Percentiles rank a stretch among this genome's conserved stretches.
Evolutionary conservation across 2,888 invertebrate genomes (phyloP).

Genomic region (Diabrotica balteata): DNA sequence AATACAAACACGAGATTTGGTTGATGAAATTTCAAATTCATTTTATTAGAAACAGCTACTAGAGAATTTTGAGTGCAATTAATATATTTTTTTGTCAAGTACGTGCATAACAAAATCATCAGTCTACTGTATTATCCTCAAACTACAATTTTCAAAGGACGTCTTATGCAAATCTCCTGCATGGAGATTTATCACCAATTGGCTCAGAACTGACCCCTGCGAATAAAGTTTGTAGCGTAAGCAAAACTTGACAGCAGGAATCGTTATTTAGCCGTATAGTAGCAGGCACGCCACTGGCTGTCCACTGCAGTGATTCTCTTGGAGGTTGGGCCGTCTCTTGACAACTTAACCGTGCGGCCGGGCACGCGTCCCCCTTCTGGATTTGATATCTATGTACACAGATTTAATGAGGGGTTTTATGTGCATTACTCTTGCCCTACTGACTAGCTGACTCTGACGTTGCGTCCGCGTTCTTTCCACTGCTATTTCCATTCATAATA

Average conservation of each 20-base stretch:
- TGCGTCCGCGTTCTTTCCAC: neutral
- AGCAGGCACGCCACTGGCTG: constrained; percentile 49
- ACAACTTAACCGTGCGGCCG: constrained; percentile 13
- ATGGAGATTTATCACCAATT: too few relatives aligned
- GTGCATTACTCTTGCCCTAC: constrained; percentile 60
- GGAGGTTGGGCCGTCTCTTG: constrained; percentile 12
- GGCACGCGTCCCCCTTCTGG: constrained; percentile 53
- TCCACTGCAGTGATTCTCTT: constrained; percentile 51
- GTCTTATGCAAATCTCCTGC: too few relatives aligned
- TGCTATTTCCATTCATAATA: constrained; percentile 9
- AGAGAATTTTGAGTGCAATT: too few relatives aligned
- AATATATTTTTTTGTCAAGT: too few relatives aligned
- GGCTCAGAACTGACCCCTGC: too few relatives aligned
- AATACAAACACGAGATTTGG: too few relatives aligned
- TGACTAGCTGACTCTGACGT: constrained; percentile 47
- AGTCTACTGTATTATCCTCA: too few relatives aligned
- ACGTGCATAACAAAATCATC: too few relatives aligned
- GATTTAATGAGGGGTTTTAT: constrained; percentile 62
- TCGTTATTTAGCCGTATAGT: constrained; percentile 39
- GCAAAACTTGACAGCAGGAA: neutral
- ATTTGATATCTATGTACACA: constrained; percentile 58
- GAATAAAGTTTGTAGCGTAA: too few relatives aligned
- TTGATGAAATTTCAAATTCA: too few relatives aligned
- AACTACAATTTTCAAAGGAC: too few relatives aligned
- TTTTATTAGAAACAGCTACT: too few relatives aligned